Evolutionary conservation across 1,140 invertebrate species (phyloP).

Genomic region (Danaus plexippus): DNA sequence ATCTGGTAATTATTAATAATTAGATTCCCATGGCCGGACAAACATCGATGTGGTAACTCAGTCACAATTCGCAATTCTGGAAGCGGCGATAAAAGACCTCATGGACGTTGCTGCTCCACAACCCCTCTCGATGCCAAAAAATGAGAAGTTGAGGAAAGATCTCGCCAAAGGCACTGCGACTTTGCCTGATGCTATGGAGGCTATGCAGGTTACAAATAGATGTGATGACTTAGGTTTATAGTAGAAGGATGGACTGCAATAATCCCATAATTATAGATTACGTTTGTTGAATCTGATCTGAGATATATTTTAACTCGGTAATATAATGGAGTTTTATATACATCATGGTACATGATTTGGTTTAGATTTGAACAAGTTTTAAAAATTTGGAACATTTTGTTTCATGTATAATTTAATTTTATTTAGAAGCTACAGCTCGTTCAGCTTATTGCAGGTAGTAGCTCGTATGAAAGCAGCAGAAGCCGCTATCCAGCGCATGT

Average conservation of each 20-base stretch:
- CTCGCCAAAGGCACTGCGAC: constrained; percentile 39
- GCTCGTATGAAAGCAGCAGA: constrained; percentile 48
- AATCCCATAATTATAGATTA: no score
- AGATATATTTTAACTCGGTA: no score
- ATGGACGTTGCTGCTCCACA: constrained; percentile 21
- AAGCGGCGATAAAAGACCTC: constrained; percentile 29
- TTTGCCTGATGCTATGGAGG: constrained; percentile 47
- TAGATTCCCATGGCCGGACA: constrained; percentile 14
- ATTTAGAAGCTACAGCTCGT: no score
- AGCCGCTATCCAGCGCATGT: constrained; percentile 36
- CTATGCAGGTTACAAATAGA: constrained; percentile 40
- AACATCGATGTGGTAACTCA: constrained; percentile 50
- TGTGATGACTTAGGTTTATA: no score
- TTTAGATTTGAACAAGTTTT: no score
- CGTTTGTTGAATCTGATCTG: no score
- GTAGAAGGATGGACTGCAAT: no score
- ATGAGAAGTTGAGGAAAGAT: constrained; percentile 33
- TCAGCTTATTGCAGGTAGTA: constrained; percentile 26
- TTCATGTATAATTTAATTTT: no score
- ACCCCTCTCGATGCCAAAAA: constrained; percentile 36
- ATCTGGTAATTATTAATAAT: constrained; percentile 7
- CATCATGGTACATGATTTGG: no score
- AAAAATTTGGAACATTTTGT: no score
- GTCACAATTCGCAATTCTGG: constrained; percentile 40
- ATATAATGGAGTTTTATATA: no score